phyloP scores from a whole-genome alignment of 2,113 vertebrate genomes.

The Cisticola juncidis region DNA sequence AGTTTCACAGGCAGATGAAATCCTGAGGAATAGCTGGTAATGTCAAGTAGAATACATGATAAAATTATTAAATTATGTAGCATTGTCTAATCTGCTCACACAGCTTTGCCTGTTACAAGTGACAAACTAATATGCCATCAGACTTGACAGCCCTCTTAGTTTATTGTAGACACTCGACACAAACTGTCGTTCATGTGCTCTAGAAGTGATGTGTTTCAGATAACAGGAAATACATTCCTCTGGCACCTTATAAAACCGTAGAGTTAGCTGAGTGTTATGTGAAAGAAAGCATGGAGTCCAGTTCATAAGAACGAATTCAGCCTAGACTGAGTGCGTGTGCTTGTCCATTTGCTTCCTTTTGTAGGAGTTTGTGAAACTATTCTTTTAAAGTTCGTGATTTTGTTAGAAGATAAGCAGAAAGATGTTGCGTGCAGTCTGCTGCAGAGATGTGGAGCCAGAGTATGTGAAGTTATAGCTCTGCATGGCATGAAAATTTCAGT shows the following conservation, averaged over 20 bases:
- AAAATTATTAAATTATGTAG: constrained; percentile 71
- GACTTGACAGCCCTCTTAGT: constrained; percentile 58
- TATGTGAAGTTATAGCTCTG: not conserved
- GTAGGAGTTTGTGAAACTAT: not conserved
- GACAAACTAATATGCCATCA: constrained; percentile 68
- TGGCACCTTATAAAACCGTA: not conserved
- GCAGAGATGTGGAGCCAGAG: not conserved
- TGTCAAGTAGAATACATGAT: constrained; percentile 62
- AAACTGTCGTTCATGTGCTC: constrained; percentile 57
- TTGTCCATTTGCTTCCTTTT: not conserved
- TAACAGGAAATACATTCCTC: constrained; percentile 58
- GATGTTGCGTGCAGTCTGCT: rapidly evolving
- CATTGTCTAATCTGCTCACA: constrained; percentile 61
- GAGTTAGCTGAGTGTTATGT: not conserved
- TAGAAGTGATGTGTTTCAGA: constrained; percentile 42
- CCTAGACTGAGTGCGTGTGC: not conserved
- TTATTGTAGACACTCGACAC: constrained; percentile 49
- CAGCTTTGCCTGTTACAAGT: constrained; percentile 61
- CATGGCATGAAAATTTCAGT: not conserved
- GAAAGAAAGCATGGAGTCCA: not conserved
- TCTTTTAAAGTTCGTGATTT: not conserved
- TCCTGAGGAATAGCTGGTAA: constrained; percentile 44
- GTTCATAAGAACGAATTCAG: not conserved
- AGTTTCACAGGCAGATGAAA: constrained; percentile 24
- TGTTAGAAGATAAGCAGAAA: not conserved